A percentile compares a stretch with the other conserved stretches of the same genome.
phyloP scores from a whole-genome alignment of 2,888 invertebrate genomes.

The Aleiodes testaceus region DNA sequence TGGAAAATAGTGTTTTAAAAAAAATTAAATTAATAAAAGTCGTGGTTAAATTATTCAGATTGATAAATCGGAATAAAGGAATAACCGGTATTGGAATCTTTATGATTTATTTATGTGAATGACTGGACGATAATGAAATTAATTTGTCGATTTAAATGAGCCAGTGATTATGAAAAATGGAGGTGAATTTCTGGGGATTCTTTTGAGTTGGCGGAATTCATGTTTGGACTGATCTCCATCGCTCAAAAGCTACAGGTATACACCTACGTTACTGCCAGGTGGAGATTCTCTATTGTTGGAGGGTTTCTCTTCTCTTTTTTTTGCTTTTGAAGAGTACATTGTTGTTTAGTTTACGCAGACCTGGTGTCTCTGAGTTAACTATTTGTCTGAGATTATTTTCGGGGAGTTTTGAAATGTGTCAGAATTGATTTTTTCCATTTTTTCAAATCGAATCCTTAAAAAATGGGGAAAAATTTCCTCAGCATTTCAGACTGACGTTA shows the following conservation, averaged over 20 bases:
- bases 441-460: too few species aligned
- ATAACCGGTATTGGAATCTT: background rate
- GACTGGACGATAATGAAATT: conserved; percentile 8
- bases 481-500: background rate
- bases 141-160: conserved; percentile 24
- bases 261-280: conserved; percentile 25
- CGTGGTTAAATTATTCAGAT: background rate
- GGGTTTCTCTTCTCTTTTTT: conserved; percentile 57
- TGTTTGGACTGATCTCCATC: conserved; percentile 35
- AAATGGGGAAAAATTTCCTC: too few species aligned
- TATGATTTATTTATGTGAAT: conserved; percentile 9
- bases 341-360: conserved; percentile 66
- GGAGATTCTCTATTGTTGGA: conserved; percentile 35
- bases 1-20: conserved; percentile 29
- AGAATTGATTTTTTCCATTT: too few species aligned
- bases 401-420: too few species aligned
- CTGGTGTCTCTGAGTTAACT: conserved; percentile 60
- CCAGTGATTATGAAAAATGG: conserved; percentile 45
- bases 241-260: conserved; percentile 45
- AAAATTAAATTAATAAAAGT: background rate
- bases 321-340: conserved; percentile 56
- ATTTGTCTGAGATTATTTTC: too few species aligned
- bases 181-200: conserved; percentile 30
- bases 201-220: conserved; percentile 12
- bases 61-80: conserved; percentile 18